These are phyloP conservation scores for Macrotis lagotis DNA, from an alignment of 2,113 vertebrate species.

Conservation along the genomic window DNA sequence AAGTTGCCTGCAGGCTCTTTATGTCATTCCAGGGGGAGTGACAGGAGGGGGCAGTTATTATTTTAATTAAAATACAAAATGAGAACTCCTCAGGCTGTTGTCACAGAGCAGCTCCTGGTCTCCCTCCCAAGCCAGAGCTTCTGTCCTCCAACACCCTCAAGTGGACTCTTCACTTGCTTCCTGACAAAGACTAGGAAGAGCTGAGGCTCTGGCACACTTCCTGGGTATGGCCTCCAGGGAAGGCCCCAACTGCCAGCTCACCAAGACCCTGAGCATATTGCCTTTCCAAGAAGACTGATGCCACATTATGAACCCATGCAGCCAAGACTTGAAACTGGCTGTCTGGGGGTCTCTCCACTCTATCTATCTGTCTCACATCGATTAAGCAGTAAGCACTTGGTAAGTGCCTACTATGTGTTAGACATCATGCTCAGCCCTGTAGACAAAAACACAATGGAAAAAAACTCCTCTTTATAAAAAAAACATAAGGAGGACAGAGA, in stretches of 20 bases:
- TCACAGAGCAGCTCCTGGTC: background rate
- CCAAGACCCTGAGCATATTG: background rate
- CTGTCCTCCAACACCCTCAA: background rate
- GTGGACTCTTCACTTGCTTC: background rate
- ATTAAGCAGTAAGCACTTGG: background rate
- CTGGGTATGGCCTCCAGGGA: background rate
- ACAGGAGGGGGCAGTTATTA: background rate
- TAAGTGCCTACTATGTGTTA: background rate
- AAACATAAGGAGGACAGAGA: too few species aligned
- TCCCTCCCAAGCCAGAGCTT: background rate
- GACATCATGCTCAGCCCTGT: too few species aligned
- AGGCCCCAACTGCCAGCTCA: background rate
- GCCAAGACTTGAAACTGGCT: background rate
- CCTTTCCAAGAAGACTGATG: rapidly evolving
- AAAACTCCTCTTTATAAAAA: background rate
- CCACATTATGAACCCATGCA: rapidly evolving
- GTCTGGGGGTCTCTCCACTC: background rate
- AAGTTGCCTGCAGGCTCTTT: slow-evolving; percentile 75
- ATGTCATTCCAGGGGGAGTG: slow-evolving; percentile 54
- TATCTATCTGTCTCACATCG: background rate
- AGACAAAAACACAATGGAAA: background rate
- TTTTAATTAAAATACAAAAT: slow-evolving; percentile 58
- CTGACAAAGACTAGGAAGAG: background rate
- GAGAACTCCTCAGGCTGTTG: background rate
- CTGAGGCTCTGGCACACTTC: rapidly evolving